Base-by-base conservation (phyloP, 2,888 invertebrate species). In the Hemaris fuciformis region DNA sequence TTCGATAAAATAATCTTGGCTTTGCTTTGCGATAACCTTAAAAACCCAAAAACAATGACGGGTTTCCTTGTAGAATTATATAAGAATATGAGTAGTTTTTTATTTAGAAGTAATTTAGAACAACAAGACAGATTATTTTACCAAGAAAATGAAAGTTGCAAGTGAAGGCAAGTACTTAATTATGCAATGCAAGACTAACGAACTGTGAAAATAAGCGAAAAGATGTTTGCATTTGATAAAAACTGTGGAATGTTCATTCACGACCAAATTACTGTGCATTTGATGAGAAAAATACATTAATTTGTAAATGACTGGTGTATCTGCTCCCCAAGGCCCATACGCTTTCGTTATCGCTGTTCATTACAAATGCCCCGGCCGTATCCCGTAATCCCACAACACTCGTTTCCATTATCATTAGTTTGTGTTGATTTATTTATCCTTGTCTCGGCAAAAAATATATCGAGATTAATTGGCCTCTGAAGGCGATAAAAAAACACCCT, bases 381-480 rank as follows among this genome's bases (percentile, higher is more conserved):
- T 31, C 27, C 27, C 31, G 53, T 27, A 53, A 53, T 53, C 31
- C 53, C 53, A 53, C 31, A 18, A 53, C 53, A 31, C 15, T 31
- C 53, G 31, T 53, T 27, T 18, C 53, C 27, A 53, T 53, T 31
- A 31, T 31, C 53, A 48, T 48, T 53, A 53, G 53, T 53, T 53
- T 43, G 34, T 59, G 22, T 46, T 60, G 34, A 59, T 56, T 58
- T 23, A 59, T 56, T 64, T 64, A 46, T 46, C 41, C 38, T n/a
- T 38, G 31, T 48, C 13, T 31, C 10, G 0, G 10, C 22, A 18
- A 31, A 53, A 53, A 53, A 53, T n/a, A n/a, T n/a, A n/a, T 23
- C 3, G 31, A 31, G 18, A 53, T 46, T 23, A 46, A 25, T n/a
- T 45, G 45, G 2, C 15, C 15, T 27, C 48, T 18, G 27, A 53